Evolutionary conservation across 37 sponge, comb jelly and placozoan species (phyloP).

Genomic region (Hexactinellida sp.): DNA sequence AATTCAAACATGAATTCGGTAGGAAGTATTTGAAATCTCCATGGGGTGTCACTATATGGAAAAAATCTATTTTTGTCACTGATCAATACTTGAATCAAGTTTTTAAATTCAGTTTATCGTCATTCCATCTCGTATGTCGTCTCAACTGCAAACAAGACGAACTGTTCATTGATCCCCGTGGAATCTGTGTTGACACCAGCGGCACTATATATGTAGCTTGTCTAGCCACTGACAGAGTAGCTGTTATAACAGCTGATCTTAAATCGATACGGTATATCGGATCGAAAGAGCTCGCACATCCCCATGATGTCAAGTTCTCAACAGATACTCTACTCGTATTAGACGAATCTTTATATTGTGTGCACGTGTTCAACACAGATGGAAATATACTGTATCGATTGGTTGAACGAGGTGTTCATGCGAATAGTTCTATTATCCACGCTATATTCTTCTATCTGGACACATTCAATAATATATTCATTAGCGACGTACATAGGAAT

Average conservation of each 20-base stretch:
- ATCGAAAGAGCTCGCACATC: not conserved
- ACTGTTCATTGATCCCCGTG: not conserved
- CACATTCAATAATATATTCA: not conserved
- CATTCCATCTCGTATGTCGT: not conserved
- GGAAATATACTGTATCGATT: not conserved
- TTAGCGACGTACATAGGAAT: not conserved
- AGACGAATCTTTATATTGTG: not conserved
- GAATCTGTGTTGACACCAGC: not conserved
- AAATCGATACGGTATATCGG: not conserved
- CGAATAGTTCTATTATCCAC: not conserved
- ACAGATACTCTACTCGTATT: not conserved
- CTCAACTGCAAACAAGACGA: not conserved
- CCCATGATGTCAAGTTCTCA: constrained; percentile 1
- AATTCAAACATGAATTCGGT: not conserved
- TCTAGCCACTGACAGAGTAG: not conserved
- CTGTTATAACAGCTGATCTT: not conserved
- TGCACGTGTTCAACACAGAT: not conserved
- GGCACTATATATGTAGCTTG: not conserved
- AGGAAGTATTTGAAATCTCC: not conserved
- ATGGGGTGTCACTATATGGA: not conserved
- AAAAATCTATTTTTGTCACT: not conserved
- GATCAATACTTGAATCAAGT: constrained; percentile 1
- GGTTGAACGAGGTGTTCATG: not conserved
- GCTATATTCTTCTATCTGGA: not conserved
- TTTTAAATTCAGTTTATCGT: not conserved